Evolutionary conservation across 2,797 vertebrate genomes (phyloP), one percentile per base, ranked within the genome.

Genomic region (Semotilus atromaculatus): DNA sequence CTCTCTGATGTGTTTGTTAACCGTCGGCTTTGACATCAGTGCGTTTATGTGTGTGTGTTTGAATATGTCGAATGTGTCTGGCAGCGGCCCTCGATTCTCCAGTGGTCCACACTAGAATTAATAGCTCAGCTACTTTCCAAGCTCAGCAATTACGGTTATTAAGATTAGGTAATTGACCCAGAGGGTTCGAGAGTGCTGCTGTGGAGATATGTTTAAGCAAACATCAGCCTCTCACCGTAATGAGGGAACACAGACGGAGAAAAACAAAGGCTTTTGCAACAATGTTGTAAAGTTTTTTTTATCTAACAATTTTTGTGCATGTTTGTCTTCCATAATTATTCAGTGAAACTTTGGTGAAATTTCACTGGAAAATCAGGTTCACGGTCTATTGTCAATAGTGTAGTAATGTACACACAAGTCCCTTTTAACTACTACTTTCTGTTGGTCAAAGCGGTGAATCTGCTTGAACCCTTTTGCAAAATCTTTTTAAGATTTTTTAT

Each of bases 121-220:
- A 90, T 89, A 90, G 87, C 89, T 90, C 88, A 89, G 89, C 89
- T 89, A 86, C 89, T 90, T 88, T 88, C 87, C 84, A 88, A 83
- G 84, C 81, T 86, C 80, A 53, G 88, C 89, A 88, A 89, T 90
- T 90, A 90, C 36, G 76, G 87, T 89, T 89, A 90, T 90, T 90
- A 90, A 90, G 86, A 89, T 89, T 89, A 87, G 89, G 87, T 90
- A 89, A 90, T 89, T 89, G 88, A 90, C 87, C 88, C 86, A 77
- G 87, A 85, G 81, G 86, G 86, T 86, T 88, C 84, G 48, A 80
- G 86, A 88, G 87, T 86, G 84, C 87, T 89, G 75, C 81, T 78
- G 83, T 77, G 85, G 83, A 85, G 83, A 85, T 85, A 70, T 84
- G 75, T 85, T 85, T 85, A 36, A 85, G 83, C 76, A 85, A 85